A percentile compares a stretch with the other conserved stretches of the same genome.
These are phyloP conservation scores for Cranoglanis bouderius DNA, from an alignment of 2,113 vertebrate genomes.

Conservation along the genomic window DNA sequence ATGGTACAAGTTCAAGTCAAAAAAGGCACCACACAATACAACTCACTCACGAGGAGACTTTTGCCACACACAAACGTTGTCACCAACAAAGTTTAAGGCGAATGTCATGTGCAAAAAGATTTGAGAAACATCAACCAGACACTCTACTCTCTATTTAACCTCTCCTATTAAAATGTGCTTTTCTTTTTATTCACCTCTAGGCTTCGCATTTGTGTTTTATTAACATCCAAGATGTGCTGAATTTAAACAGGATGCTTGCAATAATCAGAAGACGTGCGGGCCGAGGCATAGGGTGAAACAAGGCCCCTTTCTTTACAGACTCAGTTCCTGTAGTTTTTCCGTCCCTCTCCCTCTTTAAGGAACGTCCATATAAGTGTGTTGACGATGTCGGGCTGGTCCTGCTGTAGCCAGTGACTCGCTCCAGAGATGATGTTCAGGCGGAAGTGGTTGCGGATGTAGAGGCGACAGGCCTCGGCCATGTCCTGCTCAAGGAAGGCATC, in stretches of 20 bases:
- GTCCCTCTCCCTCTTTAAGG: conserved; percentile 88
- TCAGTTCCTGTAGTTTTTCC: conserved; percentile 80
- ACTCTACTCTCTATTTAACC: conserved; percentile 52
- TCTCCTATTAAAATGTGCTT: conserved; percentile 62
- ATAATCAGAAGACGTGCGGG: conserved; percentile 35
- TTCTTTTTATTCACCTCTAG: conserved; percentile 69
- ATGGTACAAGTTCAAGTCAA: conserved; percentile 68
- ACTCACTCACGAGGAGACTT: conserved; percentile 70
- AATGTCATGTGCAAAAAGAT: conserved; percentile 73
- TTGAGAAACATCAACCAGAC: conserved; percentile 58
- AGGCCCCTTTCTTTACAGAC: conserved; percentile 34
- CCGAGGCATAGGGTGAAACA: not conserved
- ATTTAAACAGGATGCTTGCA: conserved; percentile 67
- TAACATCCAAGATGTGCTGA: conserved; percentile 63
- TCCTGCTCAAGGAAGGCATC: conserved; percentile 93
- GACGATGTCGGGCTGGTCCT: conserved; percentile 95
- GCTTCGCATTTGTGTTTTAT: conserved; percentile 58
- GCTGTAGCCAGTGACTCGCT: conserved; percentile 96
- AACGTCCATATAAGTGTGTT: conserved; percentile 99
- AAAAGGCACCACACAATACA: conserved; percentile 89
- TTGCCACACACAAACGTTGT: conserved; percentile 68
- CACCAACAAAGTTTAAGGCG: conserved; percentile 75
- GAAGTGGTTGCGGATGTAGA: conserved; percentile 92
- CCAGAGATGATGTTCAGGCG: conserved; percentile 92
- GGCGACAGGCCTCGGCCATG: conserved; percentile 91